These are phyloP conservation scores for Chamaea fasciata DNA, from an alignment of 2,113 vertebrate species.

Conservation along the genomic window DNA sequence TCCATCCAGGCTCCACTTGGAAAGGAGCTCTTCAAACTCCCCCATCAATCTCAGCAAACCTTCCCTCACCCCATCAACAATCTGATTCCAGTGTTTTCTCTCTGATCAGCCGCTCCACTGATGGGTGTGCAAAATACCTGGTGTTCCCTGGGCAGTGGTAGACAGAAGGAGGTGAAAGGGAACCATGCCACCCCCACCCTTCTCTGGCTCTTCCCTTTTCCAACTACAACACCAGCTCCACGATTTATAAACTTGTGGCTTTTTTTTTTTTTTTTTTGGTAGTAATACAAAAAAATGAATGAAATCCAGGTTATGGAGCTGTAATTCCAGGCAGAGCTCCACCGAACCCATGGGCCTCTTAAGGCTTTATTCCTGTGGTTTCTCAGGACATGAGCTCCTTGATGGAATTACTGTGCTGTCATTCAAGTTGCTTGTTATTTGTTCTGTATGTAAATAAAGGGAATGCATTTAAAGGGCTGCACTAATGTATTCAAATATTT, in stretches of 20 bases:
- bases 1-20: background rate
- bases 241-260: background rate
- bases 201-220: background rate
- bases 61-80: background rate
- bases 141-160: background rate
- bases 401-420: constrained; percentile 28
- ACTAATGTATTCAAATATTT: constrained; percentile 63
- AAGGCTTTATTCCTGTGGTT: background rate
- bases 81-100: background rate
- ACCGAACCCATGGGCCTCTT: background rate
- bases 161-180: background rate
- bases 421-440: constrained; percentile 24
- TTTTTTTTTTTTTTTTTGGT: background rate
- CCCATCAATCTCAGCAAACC: background rate
- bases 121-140: background rate
- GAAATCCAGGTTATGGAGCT: background rate
- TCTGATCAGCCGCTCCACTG: background rate
- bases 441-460: constrained; percentile 55
- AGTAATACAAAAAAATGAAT: background rate
- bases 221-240: background rate
- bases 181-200: background rate
- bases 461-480: constrained; percentile 25
- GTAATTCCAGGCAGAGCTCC: background rate
- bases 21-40: background rate
- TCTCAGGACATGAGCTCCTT: background rate